phyloP scores from a whole-genome alignment of 1,140 invertebrate genomes.

The Seison nebaliae region DNA sequence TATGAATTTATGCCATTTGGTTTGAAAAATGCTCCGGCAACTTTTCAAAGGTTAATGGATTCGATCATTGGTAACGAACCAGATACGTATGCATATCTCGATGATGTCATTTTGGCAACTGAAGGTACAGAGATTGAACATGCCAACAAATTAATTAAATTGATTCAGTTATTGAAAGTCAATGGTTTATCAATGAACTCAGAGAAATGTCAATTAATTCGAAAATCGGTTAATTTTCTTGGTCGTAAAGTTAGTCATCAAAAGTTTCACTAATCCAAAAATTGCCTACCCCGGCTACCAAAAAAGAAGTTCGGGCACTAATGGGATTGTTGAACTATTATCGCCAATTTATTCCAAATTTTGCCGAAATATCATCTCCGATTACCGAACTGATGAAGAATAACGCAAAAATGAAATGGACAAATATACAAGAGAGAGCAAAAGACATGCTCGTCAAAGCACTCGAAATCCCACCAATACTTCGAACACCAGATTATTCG shows the following conservation, averaged over 20 bases:
- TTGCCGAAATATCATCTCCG: constrained; percentile 11
- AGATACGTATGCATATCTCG: no score
- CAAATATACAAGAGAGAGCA: neutral
- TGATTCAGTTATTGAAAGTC: constrained; percentile 20
- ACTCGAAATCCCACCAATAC: constrained; percentile 13
- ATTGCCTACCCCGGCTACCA: no score
- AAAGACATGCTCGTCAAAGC: constrained; percentile 13
- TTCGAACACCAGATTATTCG: constrained; percentile 16
- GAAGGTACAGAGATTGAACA: no score
- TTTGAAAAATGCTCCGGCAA: constrained; percentile 15
- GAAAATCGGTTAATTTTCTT: constrained; percentile 12
- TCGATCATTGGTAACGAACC: constrained; percentile 18
- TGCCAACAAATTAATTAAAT: constrained; percentile 17
- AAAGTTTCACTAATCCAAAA: no score
- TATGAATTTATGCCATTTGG: constrained; percentile 16
- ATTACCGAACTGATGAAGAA: constrained; percentile 19
- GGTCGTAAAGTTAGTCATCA: constrained; percentile 14
- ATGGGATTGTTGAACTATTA: constrained; percentile 13
- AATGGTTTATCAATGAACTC: constrained; percentile 25
- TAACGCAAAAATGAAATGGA: constrained; percentile 5
- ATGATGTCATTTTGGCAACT: no score
- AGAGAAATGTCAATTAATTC: constrained; percentile 22
- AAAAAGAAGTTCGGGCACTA: constrained; percentile 14
- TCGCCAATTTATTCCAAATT: constrained; percentile 14
- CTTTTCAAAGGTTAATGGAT: constrained; percentile 20